A percentile compares a stretch with the other conserved stretches of the same genome.
Conservation (phyloP, 2,888 invertebrate species). For the Tenthredo distinguenda region DNA sequence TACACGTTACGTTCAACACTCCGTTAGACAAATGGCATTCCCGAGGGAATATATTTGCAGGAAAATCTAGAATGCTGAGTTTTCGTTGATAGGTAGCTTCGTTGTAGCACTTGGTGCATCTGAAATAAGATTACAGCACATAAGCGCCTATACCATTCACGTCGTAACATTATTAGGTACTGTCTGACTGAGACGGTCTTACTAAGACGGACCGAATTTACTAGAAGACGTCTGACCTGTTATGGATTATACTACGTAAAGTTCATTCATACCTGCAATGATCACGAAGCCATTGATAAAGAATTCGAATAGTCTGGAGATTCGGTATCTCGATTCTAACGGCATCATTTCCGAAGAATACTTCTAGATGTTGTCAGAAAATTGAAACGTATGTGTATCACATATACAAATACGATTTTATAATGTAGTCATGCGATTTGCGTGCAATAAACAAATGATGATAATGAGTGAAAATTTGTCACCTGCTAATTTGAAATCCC, state of each 20-base stretch:
- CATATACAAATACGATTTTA: not conserved
- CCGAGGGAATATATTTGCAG: slow-evolving; percentile 3
- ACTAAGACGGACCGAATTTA: not conserved
- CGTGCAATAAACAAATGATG: not conserved
- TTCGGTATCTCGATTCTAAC: slow-evolving; percentile 12
- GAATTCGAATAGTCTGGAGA: not conserved
- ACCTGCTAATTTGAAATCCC: not conserved
- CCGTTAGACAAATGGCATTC: slow-evolving; percentile 10
- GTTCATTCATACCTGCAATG: slow-evolving; percentile 43
- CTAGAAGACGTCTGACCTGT: not conserved
- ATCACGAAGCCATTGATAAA: slow-evolving; percentile 39
- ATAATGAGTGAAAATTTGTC: not conserved
- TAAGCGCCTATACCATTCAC: no score
- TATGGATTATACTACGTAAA: not conserved
- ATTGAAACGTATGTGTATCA: not conserved
- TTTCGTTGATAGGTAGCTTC: slow-evolving; percentile 27
- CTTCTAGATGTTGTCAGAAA: not conserved
- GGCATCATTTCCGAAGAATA: not conserved
- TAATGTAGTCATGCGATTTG: not conserved
- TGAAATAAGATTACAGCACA: not conserved
- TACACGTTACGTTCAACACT: slow-evolving; percentile 25
- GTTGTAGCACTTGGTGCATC: slow-evolving; percentile 34
- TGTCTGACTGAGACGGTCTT: not conserved
- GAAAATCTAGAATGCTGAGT: slow-evolving; percentile 30
- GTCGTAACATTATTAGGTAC: no score